Evolutionary conservation across 2,888 invertebrate species (phyloP), one percentile per base, ranked within the genome.

Genomic region (Unio delphinus): DNA sequence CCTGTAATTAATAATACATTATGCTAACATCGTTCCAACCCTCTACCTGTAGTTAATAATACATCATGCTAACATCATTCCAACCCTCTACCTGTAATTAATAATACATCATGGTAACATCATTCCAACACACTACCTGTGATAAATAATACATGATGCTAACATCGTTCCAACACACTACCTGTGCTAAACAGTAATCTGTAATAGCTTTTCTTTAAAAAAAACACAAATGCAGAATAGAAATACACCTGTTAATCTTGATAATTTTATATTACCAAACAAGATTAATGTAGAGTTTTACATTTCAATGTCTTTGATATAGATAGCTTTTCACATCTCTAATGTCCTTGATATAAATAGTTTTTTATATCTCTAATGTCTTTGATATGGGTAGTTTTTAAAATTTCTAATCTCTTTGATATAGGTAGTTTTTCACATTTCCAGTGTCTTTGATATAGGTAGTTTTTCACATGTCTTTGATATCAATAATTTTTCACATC

Each of bases 21-120:
- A 86, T 63, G 34, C 79, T 77, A n/a, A 84, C 80, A 70, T 86
- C 82, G 69, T 86, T 86, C 79, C 81, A 80, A n/a, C 84, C 83
- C 15, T 78, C 23, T 23, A 23, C 23, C 23, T 23, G 23, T 23
- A 23, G 0, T 23, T 23, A 23, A 23, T 23, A 23, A 64, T 84
- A 86, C 0, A 75, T 76, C 67, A 86, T 63, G 34, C 79, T 77
- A n/a, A 84, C 80, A 70, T 86, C 82, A 70, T 86, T 86, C 79
- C 81, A 80, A n/a, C 84, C 83, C 15, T 78, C 23, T 23, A 23
- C 23, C 23, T 23, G 23, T 23, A 23, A 23, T 23, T 23, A 23
- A 23, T 23, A 23, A 64, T 84, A 86, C 0, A 75, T 76, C 67
- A 86, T 63, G 34, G 80, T 77, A n/a, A 84, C 80, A 70, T 86